Evolutionary conservation across 2,113 vertebrate species (phyloP).

Genomic region (Madoqua kirkii): DNA sequence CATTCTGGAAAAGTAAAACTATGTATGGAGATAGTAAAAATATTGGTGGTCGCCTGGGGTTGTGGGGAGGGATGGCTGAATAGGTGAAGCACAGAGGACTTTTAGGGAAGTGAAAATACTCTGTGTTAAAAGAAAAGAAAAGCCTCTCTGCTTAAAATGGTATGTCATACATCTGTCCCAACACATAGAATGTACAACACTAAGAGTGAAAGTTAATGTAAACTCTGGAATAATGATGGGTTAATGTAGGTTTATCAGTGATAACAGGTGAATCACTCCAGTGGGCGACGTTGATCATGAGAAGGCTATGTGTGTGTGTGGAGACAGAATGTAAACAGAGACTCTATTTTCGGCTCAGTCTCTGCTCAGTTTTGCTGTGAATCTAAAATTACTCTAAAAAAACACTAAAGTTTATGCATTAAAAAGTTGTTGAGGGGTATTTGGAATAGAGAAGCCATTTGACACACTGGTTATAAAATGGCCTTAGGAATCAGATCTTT

Average conservation of each 20-base stretch:
- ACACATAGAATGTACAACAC: not conserved
- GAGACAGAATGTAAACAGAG: not conserved
- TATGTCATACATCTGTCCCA: not conserved
- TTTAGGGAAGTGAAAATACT: not conserved
- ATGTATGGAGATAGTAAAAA: not conserved
- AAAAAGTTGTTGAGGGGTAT: not conserved
- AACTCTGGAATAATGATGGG: not conserved
- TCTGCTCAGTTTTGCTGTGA: not conserved
- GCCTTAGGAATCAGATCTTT: not conserved
- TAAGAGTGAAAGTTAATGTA: not conserved
- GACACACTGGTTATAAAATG: not conserved
- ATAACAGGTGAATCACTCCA: not conserved
- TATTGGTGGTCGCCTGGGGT: not conserved
- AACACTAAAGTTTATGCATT: not conserved
- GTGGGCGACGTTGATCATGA: not conserved
- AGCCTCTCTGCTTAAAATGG: not conserved
- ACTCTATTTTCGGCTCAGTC: not conserved
- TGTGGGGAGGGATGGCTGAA: not conserved
- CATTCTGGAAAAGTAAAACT: not conserved
- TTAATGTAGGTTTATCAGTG: not conserved
- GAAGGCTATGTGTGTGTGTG: rapidly evolving
- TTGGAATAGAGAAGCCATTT: not conserved
- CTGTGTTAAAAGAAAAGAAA: not conserved
- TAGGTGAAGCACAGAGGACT: not conserved
- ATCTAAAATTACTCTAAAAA: not conserved